Conservation (phyloP, 1,140 invertebrate genomes). For the Drosophila kohkoa region DNA sequence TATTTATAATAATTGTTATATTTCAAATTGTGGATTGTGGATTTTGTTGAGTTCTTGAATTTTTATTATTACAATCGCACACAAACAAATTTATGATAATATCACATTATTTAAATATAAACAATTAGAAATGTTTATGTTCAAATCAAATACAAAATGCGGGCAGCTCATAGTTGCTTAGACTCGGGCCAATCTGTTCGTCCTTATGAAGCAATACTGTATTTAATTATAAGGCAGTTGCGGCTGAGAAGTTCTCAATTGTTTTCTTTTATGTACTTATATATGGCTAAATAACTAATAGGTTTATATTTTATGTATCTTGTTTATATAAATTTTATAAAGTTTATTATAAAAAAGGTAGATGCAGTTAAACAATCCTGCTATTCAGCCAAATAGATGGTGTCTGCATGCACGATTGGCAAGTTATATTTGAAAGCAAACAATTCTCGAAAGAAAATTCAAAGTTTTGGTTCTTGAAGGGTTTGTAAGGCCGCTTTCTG, state of each 20-base stretch:
- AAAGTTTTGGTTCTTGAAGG: not conserved
- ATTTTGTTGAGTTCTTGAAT: constrained; percentile 26
- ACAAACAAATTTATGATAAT: constrained; percentile 72
- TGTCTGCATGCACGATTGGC: constrained; percentile 64
- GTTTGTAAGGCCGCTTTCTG: constrained; percentile 33
- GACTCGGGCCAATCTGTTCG: constrained; percentile 43
- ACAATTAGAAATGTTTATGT: constrained; percentile 57
- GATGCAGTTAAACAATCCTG: constrained; percentile 54
- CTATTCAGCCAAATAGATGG: constrained; percentile 38
- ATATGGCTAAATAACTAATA: constrained; percentile 28
- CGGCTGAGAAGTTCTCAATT: constrained; percentile 51
- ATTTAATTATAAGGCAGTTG: constrained; percentile 76
- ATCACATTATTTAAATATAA: constrained; percentile 80
- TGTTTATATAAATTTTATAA: constrained; percentile 16
- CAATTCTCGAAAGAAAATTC: constrained; percentile 5
- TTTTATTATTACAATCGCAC: constrained; percentile 35
- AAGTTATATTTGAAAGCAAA: constrained; percentile 52
- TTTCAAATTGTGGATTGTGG: constrained; percentile 21
- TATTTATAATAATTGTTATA: constrained; percentile 32
- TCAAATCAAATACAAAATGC: constrained; percentile 35
- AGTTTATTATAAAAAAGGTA: constrained; percentile 33
- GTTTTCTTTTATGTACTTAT: constrained; percentile 1
- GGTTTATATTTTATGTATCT: constrained; percentile 1
- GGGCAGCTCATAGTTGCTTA: constrained; percentile 46
- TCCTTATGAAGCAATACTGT: constrained; percentile 61